These are phyloP conservation scores for Scalopus aquaticus DNA, from an alignment of 2,113 vertebrate genomes.

Conservation along the genomic window DNA sequence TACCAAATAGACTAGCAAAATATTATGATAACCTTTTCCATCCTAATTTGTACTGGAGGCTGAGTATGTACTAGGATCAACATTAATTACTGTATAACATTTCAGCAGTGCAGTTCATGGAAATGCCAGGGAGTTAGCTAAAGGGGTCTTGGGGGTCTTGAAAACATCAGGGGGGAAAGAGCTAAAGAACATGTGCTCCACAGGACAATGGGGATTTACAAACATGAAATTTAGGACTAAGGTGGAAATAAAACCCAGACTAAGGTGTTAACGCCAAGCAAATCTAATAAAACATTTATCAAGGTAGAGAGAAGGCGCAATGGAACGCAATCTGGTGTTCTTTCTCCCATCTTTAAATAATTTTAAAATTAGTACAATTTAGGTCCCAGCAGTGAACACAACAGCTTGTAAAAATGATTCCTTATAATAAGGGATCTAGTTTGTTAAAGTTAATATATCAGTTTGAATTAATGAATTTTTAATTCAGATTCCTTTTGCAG, in stretches of 20 bases:
- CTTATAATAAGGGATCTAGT: slow-evolving; percentile 84
- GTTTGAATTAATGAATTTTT: slow-evolving; percentile 89
- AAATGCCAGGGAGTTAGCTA: slow-evolving; percentile 90
- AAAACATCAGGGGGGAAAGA: slow-evolving; percentile 77
- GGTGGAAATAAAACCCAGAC: slow-evolving; percentile 76
- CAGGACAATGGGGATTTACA: slow-evolving; percentile 80
- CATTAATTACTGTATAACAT: slow-evolving; percentile 94
- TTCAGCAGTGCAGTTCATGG: slow-evolving; percentile 90
- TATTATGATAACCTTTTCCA: slow-evolving; percentile 97
- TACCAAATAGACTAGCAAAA: slow-evolving; percentile 91
- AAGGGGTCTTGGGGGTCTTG: slow-evolving; percentile 84
- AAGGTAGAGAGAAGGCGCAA: slow-evolving; percentile 50
- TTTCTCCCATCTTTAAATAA: slow-evolving; percentile 76
- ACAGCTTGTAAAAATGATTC: slow-evolving; percentile 82
- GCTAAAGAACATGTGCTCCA: slow-evolving; percentile 77
- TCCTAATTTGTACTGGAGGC: slow-evolving; percentile 93
- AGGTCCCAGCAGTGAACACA: slow-evolving; percentile 80
- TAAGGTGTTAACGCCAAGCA: slow-evolving; percentile 79
- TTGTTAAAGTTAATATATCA: slow-evolving; percentile 89
- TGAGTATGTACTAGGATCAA: slow-evolving; percentile 91
- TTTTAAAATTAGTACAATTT: slow-evolving; percentile 83
- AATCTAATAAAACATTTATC: slow-evolving; percentile 78
- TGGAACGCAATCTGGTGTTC: slow-evolving; percentile 52
- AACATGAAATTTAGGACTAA: slow-evolving; percentile 78
- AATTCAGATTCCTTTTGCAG: slow-evolving; percentile 87